Base-by-base conservation (phyloP, 2,888 invertebrate species). In the Spisula subtruncata region DNA sequence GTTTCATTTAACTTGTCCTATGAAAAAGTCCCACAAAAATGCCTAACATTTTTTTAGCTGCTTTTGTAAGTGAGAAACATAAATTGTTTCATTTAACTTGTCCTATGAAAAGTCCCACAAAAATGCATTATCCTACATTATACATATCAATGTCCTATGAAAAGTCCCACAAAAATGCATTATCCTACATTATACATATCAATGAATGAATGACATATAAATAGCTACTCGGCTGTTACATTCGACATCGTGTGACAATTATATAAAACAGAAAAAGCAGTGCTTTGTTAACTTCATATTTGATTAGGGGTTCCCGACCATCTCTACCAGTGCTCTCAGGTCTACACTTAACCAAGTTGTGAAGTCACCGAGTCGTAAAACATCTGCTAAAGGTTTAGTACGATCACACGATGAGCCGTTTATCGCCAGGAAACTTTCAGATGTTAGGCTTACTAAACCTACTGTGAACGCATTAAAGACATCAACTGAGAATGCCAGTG, bases 281-380 rank as follows among this genome's bases (percentile, higher is more conserved):
- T 75, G 75, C 75, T 75, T 41, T 75, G 75, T 75, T 35, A 75
- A 32, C 35, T 75, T 75, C 32, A 75, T 75, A 35, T 75, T 75
- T 75, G 32, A 75, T 75, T 18, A 75, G 75, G 75, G 75, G 29
- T 75, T 32, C 32, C 35, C 29, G 29, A 75, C 75, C 16, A 75
- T 75, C 32, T 35, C 75, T 35, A 35, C 75, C 32, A 75, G 75
- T 18, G 75, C 32, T 75, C 29, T 75, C 29, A 35, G 16, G 75
- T 32, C 75, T 32, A 75, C 75, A 14, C 16, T 75, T 14, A 32
- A 75, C 29, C 75, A 18, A 75, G 32, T 75, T 75, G 75, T 75
- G 75, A 35, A 35, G 75, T 25, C 75, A 32, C 18, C 75, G 32
- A 18, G 2, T 32, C 35, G 32, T 75, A 75, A 75, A 75, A 8